These are phyloP conservation scores for Agrypnia vestita DNA, from an alignment of 1,140 invertebrate genomes.

Conservation along the genomic window DNA sequence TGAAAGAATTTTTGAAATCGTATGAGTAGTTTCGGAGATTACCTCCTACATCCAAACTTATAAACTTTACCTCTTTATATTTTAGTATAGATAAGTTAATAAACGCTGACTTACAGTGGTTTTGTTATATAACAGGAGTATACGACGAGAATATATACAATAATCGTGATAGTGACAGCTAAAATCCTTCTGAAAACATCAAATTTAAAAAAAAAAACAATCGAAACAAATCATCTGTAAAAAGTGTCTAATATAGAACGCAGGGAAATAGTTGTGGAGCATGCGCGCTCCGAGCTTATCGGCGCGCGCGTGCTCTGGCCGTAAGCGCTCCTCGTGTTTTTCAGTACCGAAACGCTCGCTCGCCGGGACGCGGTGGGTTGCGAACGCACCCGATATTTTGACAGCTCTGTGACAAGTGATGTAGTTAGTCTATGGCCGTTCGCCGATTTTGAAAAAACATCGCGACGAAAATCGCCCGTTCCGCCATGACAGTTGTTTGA, in stretches of 20 bases:
- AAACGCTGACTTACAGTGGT: too few relatives aligned
- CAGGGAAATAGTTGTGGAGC: neutral
- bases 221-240: neutral
- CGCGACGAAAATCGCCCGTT: neutral
- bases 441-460: neutral
- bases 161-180: too few relatives aligned
- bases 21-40: too few relatives aligned
- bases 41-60: too few relatives aligned
- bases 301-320: constrained; percentile 16
- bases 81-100: too few relatives aligned
- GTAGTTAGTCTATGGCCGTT: neutral
- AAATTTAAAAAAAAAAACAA: too few relatives aligned
- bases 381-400: neutral
- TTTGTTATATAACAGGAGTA: too few relatives aligned
- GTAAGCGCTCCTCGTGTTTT: constrained; percentile 11
- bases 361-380: constrained; percentile 7
- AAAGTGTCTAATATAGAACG: constrained; percentile 25
- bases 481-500: constrained; percentile 13
- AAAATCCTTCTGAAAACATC: too few relatives aligned
- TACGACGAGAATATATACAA: too few relatives aligned
- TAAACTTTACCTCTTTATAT: too few relatives aligned
- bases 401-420: constrained; percentile 12
- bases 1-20: too few relatives aligned
- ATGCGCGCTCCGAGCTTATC: neutral
- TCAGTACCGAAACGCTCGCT: constrained; percentile 9